Conservation (phyloP, 2,888 invertebrate genomes). For the Chrysodeixis includens region DNA sequence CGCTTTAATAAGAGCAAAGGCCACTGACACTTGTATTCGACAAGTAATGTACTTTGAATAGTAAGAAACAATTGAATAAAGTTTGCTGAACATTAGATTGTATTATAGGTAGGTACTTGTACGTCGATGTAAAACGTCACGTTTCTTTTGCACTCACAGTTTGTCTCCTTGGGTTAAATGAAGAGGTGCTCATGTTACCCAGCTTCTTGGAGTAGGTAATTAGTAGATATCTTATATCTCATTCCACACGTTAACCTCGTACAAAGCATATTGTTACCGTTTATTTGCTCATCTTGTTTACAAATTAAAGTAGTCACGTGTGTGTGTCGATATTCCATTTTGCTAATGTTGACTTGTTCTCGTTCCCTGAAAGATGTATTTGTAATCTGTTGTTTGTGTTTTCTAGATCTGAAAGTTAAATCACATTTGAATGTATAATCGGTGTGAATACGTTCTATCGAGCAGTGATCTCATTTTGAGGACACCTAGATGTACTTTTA, state of each 20-base stretch:
- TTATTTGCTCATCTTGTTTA: conserved; percentile 45
- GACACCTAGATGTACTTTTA: neutral
- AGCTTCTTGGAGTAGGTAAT: conserved; percentile 57
- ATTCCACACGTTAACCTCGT: conserved; percentile 45
- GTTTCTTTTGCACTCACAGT: conserved; percentile 67
- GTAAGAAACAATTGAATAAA: neutral
- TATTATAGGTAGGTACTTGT: conserved; percentile 48
- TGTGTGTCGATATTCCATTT: conserved; percentile 19
- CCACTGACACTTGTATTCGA: neutral
- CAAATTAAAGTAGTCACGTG: conserved; percentile 34
- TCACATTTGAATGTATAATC: conserved; percentile 1
- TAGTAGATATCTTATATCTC: conserved; percentile 53
- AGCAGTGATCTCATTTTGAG: neutral
- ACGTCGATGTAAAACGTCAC: conserved; percentile 68
- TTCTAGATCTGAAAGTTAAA: conserved; percentile 6
- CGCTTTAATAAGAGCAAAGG: conserved; percentile 8
- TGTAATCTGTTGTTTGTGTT: neutral
- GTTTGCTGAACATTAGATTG: conserved; percentile 61
- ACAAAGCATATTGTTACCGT: conserved; percentile 45
- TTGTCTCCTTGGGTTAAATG: conserved; percentile 70
- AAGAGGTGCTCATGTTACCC: conserved; percentile 68
- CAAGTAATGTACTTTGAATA: conserved; percentile 45
- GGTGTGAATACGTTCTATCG: neutral
- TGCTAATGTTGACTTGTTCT: conserved; percentile 10
- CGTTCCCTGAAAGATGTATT: neutral